Evolutionary conservation across 2,797 vertebrate species (phyloP), one percentile per base, ranked within the genome.

Genomic region (Rhynchotus rufescens): DNA sequence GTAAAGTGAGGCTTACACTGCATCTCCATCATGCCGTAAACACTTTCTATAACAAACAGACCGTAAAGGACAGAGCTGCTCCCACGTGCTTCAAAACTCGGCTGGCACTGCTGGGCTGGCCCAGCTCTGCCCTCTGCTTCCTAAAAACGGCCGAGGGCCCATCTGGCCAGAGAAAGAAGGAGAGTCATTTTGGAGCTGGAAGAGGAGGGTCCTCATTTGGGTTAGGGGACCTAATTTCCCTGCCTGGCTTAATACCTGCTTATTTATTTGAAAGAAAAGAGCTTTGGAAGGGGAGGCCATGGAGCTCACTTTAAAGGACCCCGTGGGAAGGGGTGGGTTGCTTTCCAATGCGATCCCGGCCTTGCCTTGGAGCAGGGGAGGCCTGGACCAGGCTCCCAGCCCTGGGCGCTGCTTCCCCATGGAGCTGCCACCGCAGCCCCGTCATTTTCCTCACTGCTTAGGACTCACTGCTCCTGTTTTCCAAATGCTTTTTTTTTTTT

Each of bases 281-380:
- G 10, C 66, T 93, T 78, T 68, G 62, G 80, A 90, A 83, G 54
- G 42, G 54, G 66, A 66, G 32, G 30, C 78, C n/a, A 23, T 10
- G n/a, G 30, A 68, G 22, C 42, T 81, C 34, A 17, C 20, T 71
- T 86, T 30, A 36, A 25, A 71, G 28, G 15, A 10, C 28, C 12
- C 56, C 30, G 12, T 1, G 1, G 40, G 15, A 76, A 40, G 26
- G 81, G 49, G 22, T 21, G 51, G 59, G 59, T 34, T 0, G 0
- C 11, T 74, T 36, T 40, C 17, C 42, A 45, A 25, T 49, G 42
- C 38, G 23, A 78, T 34, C 49, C 66, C 38, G 32, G 62, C 75
- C 80, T 85, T 59, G 73, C 13, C 28, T 71, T 49, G 87, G 40
- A 64, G 61, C 79, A 82, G 52, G 64, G 32, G 28, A 28, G 73